A percentile compares a stretch with the other conserved stretches of the same genome.
These are phyloP conservation scores for Caracal caracal DNA, from an alignment of 2,113 vertebrate genomes.

Conservation along the genomic window DNA sequence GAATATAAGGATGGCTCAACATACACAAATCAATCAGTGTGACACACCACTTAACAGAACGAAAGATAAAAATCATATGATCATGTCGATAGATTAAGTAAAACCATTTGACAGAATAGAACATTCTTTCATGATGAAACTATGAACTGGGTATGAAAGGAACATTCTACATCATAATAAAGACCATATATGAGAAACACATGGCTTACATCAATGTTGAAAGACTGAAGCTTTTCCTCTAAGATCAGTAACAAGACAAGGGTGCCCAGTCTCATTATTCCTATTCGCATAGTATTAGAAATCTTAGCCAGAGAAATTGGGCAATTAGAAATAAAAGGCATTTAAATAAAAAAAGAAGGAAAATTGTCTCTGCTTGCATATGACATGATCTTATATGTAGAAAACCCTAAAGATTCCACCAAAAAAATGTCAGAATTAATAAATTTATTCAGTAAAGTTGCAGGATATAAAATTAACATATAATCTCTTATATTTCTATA, in stretches of 20 bases:
- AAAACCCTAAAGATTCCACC: too few species aligned
- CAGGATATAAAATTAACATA: too few species aligned
- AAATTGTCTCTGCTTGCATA: too few species aligned
- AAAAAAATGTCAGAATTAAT: too few species aligned
- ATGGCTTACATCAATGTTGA: neutral
- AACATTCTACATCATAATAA: neutral
- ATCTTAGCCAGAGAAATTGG: too few species aligned
- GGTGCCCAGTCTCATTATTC: too few species aligned
- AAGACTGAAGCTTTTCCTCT: neutral
- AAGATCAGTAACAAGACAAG: neutral
- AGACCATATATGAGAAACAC: neutral
- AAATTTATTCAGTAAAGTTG: too few species aligned
- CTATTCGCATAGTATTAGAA: too few species aligned
- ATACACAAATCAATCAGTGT: neutral
- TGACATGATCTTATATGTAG: too few species aligned
- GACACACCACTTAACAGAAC: neutral
- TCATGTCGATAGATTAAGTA: neutral
- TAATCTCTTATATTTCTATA: neutral
- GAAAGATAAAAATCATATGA: neutral
- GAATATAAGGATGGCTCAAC: neutral
- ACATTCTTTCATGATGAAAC: neutral
- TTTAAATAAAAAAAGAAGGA: too few species aligned
- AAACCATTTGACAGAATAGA: too few species aligned
- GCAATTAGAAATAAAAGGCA: too few species aligned
- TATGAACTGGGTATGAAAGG: neutral